phyloP scores from a whole-genome alignment of 2,113 vertebrate genomes.

The Protobothrops mucrosquamatus region DNA sequence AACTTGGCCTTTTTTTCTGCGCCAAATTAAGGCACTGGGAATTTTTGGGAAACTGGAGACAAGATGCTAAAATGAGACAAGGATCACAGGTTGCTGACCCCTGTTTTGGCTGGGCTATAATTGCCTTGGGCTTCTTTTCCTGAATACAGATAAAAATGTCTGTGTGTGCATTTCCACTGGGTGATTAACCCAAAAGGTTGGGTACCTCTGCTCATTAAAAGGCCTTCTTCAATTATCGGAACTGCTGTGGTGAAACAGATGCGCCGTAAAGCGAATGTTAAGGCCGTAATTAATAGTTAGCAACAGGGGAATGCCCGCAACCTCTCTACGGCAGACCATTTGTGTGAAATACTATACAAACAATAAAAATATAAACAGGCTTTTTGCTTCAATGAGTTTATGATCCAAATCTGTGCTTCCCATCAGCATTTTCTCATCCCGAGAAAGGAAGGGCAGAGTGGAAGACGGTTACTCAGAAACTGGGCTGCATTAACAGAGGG shows the following conservation, averaged over 20 bases:
- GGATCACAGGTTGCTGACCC: not conserved
- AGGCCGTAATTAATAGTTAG: constrained; percentile 13
- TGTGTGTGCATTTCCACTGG: not conserved
- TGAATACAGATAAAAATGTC: not conserved
- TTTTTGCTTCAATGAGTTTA: constrained; percentile 9
- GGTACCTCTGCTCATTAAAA: not conserved
- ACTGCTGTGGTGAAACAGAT: constrained; percentile 15
- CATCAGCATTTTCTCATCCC: not conserved
- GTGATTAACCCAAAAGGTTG: not conserved
- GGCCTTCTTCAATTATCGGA: not conserved
- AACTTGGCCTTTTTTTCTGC: not conserved
- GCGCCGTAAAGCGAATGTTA: constrained; percentile 4
- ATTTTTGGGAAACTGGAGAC: not conserved
- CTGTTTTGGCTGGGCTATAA: not conserved
- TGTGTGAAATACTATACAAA: constrained; percentile 13
- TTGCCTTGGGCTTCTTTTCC: not conserved
- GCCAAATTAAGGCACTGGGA: not conserved
- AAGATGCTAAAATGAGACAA: not conserved
- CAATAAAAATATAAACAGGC: constrained; percentile 15
- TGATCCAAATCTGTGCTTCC: not conserved
- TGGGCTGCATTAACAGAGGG: too few species aligned
- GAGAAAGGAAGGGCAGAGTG: not conserved
- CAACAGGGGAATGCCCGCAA: not conserved
- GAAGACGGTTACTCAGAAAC: not conserved
- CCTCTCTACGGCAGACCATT: not conserved